A percentile compares a stretch with the other conserved stretches of the same genome.
Evolutionary conservation across 2,888 invertebrate species (phyloP).

Genomic region (Lysandra coridon): DNA sequence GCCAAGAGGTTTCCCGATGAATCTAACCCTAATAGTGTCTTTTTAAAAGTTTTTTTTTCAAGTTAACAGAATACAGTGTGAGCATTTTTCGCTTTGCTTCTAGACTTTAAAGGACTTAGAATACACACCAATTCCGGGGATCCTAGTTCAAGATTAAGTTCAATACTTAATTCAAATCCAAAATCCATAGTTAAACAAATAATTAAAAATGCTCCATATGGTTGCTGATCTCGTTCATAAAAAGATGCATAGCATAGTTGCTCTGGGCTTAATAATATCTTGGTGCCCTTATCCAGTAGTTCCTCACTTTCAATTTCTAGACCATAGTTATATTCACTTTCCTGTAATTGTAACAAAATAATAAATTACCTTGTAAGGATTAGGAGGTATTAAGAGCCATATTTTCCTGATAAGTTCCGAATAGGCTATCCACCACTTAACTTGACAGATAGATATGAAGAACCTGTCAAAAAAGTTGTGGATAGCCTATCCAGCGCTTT

Average conservation of each 20-base stretch:
- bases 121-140: constrained; percentile 56
- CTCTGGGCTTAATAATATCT: constrained; percentile 53
- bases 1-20: no score
- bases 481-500: no score
- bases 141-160: constrained; percentile 50
- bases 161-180: constrained; percentile 53
- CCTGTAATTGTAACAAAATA: constrained; percentile 46
- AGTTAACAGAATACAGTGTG: no score
- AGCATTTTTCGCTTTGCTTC: no score
- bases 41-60: no score
- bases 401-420: no score
- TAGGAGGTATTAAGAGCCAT: no score
- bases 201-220: constrained; percentile 37
- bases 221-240: constrained; percentile 40
- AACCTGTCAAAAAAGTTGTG: no score
- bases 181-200: constrained; percentile 48
- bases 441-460: no score
- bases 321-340: constrained; percentile 50
- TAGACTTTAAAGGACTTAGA: neutral
- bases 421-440: no score
- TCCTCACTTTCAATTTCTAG: constrained; percentile 53
- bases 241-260: constrained; percentile 48
- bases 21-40: no score
- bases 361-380: no score
- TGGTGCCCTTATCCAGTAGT: constrained; percentile 51